phyloP scores from a whole-genome alignment of 2,888 invertebrate species.

The Sclerodermus sp. region DNA sequence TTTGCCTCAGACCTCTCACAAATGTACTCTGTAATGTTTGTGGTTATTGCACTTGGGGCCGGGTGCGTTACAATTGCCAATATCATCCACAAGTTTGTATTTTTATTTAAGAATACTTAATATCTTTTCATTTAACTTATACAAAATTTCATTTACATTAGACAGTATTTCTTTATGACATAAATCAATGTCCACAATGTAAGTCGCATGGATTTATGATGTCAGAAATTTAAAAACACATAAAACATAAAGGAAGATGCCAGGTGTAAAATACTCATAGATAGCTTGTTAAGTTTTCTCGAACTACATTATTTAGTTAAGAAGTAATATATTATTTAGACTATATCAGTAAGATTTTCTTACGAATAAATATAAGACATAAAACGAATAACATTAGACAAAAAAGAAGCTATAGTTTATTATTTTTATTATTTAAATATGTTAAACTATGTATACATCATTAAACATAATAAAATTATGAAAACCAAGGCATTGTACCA shows the following conservation, averaged over 20 bases:
- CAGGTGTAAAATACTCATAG: too few species aligned
- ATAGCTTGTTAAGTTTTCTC: too few species aligned
- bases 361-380: too few species aligned
- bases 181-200: conserved; percentile 61
- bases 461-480: too few species aligned
- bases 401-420: too few species aligned
- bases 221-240: conserved; percentile 15
- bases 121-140: conserved; percentile 1
- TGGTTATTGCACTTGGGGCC: conserved; percentile 28
- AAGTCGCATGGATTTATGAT: conserved; percentile 28
- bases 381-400: too few species aligned
- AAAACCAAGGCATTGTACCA: conserved; percentile 68
- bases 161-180: conserved; percentile 61
- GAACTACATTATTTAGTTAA: too few species aligned
- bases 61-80: conserved; percentile 30
- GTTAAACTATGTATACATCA: too few species aligned
- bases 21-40: conserved; percentile 33
- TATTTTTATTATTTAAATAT: too few species aligned
- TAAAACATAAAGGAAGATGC: background rate
- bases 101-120: background rate
- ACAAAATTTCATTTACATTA: conserved; percentile 39
- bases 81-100: conserved; percentile 30
- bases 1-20: conserved; percentile 28
- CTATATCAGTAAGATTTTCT: too few species aligned
- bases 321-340: too few species aligned